Evolutionary conservation across 2,113 vertebrate species (phyloP), one percentile per base, ranked within the genome.

Genomic region (Hucho hucho): DNA sequence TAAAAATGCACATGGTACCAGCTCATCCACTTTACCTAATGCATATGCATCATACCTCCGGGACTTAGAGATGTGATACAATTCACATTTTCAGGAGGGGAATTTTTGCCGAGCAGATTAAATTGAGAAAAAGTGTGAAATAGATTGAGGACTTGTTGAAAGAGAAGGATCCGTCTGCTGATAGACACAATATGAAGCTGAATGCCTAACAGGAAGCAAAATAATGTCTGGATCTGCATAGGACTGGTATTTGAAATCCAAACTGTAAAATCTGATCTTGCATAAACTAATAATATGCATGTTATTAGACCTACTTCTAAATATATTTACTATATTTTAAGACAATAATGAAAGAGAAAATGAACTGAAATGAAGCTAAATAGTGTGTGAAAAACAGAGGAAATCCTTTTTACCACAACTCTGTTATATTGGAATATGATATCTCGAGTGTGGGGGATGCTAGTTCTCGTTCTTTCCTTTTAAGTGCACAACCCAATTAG

Each of bases 21-120:
- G 87, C 88, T 90, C 88, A 87, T 91, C 87, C 76, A 69, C 18
- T 89, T 89, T 90, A 89, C 81, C 88, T 92, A 84, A 91, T 93
- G 90, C 92, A 92, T 92, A 92, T 92, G 90, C 88, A 93, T 90
- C 80, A 89, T 82, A 91, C 90, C 89, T 91, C 79, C 80, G 82
- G 89, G 92, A 92, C 83, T 76, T 75, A 58, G 82, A 80, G 79
- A 86, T 87, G 83, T 79, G 87, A 89, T 91, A 89, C 86, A 89
- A 90, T 92, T 90, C 87, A 84, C 83, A 84, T 86, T 87, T 86
- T 77, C 81, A 83, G 86, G 82, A 86, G 73, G 77, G 82, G 32
- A 28, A 28, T 75, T 71, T 80, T 79, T 66, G 70, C 70, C 5
- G 56, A 83, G 77, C 46, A 79, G 80, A 80, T 75, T 84, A 84